Evolutionary conservation across 2,888 invertebrate genomes (phyloP), one percentile per base, ranked within the genome.

Genomic region (Drosophila hamatofila): DNA sequence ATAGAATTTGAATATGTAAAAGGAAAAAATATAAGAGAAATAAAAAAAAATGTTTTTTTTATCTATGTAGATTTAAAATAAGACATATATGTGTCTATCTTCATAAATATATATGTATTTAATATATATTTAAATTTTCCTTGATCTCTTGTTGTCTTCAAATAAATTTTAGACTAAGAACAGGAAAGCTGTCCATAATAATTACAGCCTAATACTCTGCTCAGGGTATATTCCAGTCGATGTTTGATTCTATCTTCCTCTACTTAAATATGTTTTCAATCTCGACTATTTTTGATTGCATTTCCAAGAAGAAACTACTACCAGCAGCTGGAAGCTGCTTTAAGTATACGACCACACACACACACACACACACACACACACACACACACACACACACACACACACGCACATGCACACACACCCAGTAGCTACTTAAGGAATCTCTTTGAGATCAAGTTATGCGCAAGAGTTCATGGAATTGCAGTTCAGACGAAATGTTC

Each of bases 391-490:
- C 30, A 25, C 35, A 21, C 44, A 25, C 33, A 60, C 54, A 65
- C 21, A 14, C 27, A 48, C 33, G 1, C 49, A 21, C 21, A 30
- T 33, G 30, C 49, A 6, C 30, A 14, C 3, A 37, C 35, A 54
- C 46, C 41, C 18, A 21, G 16, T 18, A 48, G 64, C 55, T 72
- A 27, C 54, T 54, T 54, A 54, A 39, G 54, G 54, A 54, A 54
- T 54, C 72, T 70, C 71, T 72, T 72, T 72, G 72, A 64, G 39
- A 5, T 42, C n/a, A 57, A 63, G 70, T 58, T 57, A 62, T 62
- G 57, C 44, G 48, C 54, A 62, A 69, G 57, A 55, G 57, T 55
- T 58, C 54, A 35, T n/a, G 57, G 51, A 54, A 56, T 37, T 68
- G 30, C 52, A 49, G 37, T 14, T 21, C 35, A 7, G 39, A 33